Evolutionary conservation across 2,888 invertebrate genomes (phyloP).

Genomic region (Phrixothrix hirtus): DNA sequence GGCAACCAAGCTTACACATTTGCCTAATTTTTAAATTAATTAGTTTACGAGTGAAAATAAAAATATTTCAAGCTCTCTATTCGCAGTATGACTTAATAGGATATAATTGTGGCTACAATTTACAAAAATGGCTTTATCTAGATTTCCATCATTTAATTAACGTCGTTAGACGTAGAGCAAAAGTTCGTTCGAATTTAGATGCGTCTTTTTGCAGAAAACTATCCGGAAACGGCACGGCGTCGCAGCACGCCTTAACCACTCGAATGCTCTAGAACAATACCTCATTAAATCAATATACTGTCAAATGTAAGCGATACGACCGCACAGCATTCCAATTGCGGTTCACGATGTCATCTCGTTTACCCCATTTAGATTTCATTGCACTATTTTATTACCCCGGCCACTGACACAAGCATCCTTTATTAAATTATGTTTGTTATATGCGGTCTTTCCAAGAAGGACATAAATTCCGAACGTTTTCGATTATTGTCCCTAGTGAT

Average conservation of each 20-base stretch:
- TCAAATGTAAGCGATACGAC: conserved; percentile 42
- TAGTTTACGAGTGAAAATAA: too few species aligned
- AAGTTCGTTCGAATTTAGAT: conserved; percentile 10
- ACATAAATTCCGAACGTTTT: too few species aligned
- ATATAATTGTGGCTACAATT: too few species aligned
- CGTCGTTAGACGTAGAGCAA: too few species aligned
- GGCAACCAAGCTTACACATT: too few species aligned
- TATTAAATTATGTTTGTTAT: conserved; percentile 4
- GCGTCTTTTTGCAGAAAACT: conserved; percentile 43
- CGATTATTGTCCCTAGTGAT: too few species aligned
- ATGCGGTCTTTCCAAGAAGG: too few species aligned
- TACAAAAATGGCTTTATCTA: too few species aligned
- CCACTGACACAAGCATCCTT: conserved; percentile 3
- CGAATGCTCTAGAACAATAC: conserved; percentile 53
- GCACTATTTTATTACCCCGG: conserved; percentile 11
- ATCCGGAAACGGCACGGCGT: conserved; percentile 52
- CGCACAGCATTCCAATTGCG: conserved; percentile 24
- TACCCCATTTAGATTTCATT: conserved; percentile 18
- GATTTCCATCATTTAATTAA: too few species aligned
- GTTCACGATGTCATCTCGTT: conserved; percentile 26
- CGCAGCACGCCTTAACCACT: conserved; percentile 53
- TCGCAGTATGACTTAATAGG: too few species aligned
- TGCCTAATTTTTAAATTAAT: too few species aligned
- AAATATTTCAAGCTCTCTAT: too few species aligned
- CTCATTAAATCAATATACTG: conserved; percentile 52